Percentiles rank a stretch among this genome's conserved stretches.
Conservation (phyloP, 2,797 vertebrate species). For the Sebastes cheni region DNA sequence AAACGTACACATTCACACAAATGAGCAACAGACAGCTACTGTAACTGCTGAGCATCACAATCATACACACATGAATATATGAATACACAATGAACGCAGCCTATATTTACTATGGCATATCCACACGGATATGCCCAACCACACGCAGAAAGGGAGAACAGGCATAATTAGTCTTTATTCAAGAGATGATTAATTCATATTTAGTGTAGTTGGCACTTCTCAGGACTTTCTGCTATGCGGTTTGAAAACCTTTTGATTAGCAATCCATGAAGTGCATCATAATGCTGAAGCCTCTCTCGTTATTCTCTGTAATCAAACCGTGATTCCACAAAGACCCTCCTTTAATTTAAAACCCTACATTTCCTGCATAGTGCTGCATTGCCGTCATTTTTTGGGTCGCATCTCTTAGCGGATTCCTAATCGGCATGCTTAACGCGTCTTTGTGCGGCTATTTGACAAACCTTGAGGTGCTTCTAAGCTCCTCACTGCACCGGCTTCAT, state of each 20-base stretch:
- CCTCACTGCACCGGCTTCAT: constrained; percentile 55
- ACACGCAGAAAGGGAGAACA: neutral
- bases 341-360: constrained; percentile 64
- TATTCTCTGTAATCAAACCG: constrained; percentile 66
- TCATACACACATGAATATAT: constrained; percentile 13
- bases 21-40: constrained; percentile 3
- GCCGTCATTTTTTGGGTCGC: constrained; percentile 18
- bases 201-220: constrained; percentile 46
- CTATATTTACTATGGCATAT: neutral
- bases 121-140: constrained; percentile 13
- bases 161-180: constrained; percentile 41
- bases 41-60: neutral
- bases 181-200: constrained; percentile 48
- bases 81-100: constrained; percentile 9
- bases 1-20: constrained; percentile 30
- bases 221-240: constrained; percentile 39
- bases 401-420: constrained; percentile 28
- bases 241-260: constrained; percentile 67
- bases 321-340: constrained; percentile 47
- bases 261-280: constrained; percentile 47
- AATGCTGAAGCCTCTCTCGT: constrained; percentile 57
- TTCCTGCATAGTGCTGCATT: constrained; percentile 29
- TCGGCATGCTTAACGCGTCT: constrained; percentile 55
- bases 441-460: constrained; percentile 59
- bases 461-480: constrained; percentile 63